These are phyloP conservation scores for Leptestheria dahalacensis DNA, from an alignment of 1,140 invertebrate genomes.

Conservation along the genomic window DNA sequence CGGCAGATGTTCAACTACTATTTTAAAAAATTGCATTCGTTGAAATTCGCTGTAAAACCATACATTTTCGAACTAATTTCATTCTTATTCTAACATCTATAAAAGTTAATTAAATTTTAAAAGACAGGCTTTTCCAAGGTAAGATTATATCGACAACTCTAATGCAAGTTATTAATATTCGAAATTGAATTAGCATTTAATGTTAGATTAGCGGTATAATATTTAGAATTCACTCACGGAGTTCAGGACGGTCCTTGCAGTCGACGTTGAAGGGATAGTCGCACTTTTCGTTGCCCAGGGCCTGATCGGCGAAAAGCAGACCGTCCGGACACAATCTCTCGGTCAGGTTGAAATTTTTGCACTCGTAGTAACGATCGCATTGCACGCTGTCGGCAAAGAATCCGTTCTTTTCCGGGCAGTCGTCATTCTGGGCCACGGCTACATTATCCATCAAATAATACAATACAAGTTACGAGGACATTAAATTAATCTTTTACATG, in stretches of 20 bases:
- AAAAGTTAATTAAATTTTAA: too few relatives aligned
- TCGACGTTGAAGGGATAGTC: slow-evolving; percentile 67
- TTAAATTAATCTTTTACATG: too few relatives aligned
- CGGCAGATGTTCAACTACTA: too few relatives aligned
- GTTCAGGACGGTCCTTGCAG: slow-evolving; percentile 46
- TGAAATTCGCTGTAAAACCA: too few relatives aligned
- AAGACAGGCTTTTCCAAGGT: too few relatives aligned
- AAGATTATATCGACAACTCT: too few relatives aligned
- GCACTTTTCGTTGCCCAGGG: slow-evolving; percentile 58
- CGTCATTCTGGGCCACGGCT: slow-evolving; percentile 19
- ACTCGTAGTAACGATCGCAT: slow-evolving; percentile 73
- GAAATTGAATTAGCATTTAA: too few relatives aligned
- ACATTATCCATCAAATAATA: background rate
- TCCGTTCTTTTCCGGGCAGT: slow-evolving; percentile 52
- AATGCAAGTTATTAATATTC: too few relatives aligned
- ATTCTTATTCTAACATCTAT: too few relatives aligned
- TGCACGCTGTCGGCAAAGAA: slow-evolving; percentile 47
- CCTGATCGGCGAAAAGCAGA: slow-evolving; percentile 59
- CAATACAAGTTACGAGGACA: background rate
- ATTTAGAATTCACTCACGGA: slow-evolving; percentile 49
- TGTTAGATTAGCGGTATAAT: background rate
- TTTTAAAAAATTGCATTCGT: too few relatives aligned
- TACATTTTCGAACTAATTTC: too few relatives aligned
- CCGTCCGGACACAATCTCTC: slow-evolving; percentile 71
- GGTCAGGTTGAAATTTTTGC: slow-evolving; percentile 53